Evolutionary conservation across 2,797 vertebrate species (phyloP), one percentile per base, ranked within the genome.

Genomic region (Buceros bicornis): DNA sequence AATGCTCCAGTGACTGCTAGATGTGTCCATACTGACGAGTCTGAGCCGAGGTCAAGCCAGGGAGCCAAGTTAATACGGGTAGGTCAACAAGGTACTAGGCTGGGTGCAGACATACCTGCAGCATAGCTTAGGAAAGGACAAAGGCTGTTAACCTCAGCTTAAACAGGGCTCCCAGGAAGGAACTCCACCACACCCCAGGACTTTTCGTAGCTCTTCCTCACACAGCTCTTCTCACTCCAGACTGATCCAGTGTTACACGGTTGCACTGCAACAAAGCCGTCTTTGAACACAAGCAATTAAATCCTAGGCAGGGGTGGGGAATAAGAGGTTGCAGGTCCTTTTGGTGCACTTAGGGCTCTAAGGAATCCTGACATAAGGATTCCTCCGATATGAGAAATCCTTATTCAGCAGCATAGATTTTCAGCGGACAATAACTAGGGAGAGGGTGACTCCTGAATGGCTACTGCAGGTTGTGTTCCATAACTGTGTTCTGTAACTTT

Each of bases 401-500:
- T 73, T 53, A 67, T 54, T 82, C 51, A 88, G 58, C 51, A 82
- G 66, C 19, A 28, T 1, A 31, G 37, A 24, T 85, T 82, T 90
- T 81, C 61, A 89, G 65, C 14, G 4, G 31, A 31, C 12, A 5
- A 61, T 61, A 48, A 64, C 64, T 37, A 77, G 33, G 56, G 11
- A 85, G 53, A 87, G 25, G 21, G 18, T 71, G 31, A n/a, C 33
- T 78, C 47, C 78, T 84, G 48, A 37, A 50, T 62, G 54, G 56
- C 35, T 45, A 53, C 25, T 70, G 58, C 57, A 87, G 14, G 37
- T 43, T 83, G 42, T 78, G 50, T 78, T 83, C 54, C 62, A 2
- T 73, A 91, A 42, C 54, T 73, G 19, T 28, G 82, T 70, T 53
- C 31, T 70, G 71, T 76, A 82, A 8, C 35, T 76, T 91, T 86